These are phyloP conservation scores for Phymatocera aterrima DNA, from an alignment of 2,888 invertebrate genomes.

Conservation along the genomic window DNA sequence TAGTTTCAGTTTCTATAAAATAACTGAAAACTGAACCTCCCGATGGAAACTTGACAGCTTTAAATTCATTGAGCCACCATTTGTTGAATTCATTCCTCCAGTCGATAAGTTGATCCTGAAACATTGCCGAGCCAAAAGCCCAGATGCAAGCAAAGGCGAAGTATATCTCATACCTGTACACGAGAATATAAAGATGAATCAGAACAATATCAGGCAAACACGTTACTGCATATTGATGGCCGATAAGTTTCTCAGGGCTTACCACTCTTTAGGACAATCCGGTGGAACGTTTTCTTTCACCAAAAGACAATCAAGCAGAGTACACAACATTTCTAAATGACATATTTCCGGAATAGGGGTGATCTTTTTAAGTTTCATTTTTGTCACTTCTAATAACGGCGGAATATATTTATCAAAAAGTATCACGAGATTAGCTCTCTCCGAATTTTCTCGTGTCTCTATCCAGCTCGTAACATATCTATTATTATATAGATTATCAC, in stretches of 20 bases:
- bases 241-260: slow-evolving; percentile 28
- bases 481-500: slow-evolving; percentile 10
- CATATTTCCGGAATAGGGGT: slow-evolving; percentile 94
- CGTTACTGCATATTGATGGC: neutral
- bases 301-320: slow-evolving; percentile 89
- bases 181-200: neutral
- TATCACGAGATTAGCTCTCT: slow-evolving; percentile 88
- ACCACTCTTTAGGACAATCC: slow-evolving; percentile 95
- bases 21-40: slow-evolving; percentile 92
- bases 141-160: slow-evolving; percentile 94
- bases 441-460: slow-evolving; percentile 84
- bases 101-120: slow-evolving; percentile 93
- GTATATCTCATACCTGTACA: slow-evolving; percentile 87
- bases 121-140: slow-evolving; percentile 95
- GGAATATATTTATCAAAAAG: slow-evolving; percentile 97
- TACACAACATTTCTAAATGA: slow-evolving; percentile 92
- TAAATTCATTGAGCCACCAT: slow-evolving; percentile 96
- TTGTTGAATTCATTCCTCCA: slow-evolving; percentile 96
- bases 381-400: slow-evolving; percentile 84
- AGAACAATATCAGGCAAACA: neutral
- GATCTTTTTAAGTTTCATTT: slow-evolving; percentile 89
- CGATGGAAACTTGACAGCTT: slow-evolving; percentile 90
- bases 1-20: slow-evolving; percentile 91
- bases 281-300: slow-evolving; percentile 87
- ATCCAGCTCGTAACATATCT: slow-evolving; percentile 95